phyloP scores from a whole-genome alignment of 2,797 vertebrate genomes.

The Enteromius anoplus region DNA sequence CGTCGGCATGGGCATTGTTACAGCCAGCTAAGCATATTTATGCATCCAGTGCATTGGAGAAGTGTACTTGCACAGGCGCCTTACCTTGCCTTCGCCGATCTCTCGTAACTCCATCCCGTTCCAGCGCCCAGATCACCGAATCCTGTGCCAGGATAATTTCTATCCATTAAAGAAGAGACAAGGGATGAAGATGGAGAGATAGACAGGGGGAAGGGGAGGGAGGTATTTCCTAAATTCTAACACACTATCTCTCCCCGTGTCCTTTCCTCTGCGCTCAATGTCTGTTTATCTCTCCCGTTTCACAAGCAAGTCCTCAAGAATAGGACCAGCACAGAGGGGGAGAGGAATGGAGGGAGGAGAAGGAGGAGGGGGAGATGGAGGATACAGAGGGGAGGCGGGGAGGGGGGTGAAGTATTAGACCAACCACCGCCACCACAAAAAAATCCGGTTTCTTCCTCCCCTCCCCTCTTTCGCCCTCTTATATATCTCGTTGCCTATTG shows the following conservation, averaged over 20 bases:
- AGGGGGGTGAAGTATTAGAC: slow-evolving; percentile 67
- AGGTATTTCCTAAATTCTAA: slow-evolving; percentile 70
- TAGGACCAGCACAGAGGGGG: slow-evolving; percentile 68
- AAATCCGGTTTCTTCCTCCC: slow-evolving; percentile 70
- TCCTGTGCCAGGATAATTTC: slow-evolving; percentile 80
- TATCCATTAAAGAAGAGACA: slow-evolving; percentile 79
- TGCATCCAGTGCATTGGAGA: slow-evolving; percentile 43
- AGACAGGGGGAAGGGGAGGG: slow-evolving; percentile 71
- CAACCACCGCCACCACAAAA: slow-evolving; percentile 73
- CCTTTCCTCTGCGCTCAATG: slow-evolving; percentile 67
- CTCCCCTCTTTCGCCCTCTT: slow-evolving; percentile 67
- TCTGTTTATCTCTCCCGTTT: slow-evolving; percentile 81
- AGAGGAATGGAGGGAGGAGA: slow-evolving; percentile 71
- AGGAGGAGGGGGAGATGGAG: slow-evolving; percentile 57
- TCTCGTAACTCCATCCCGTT: slow-evolving; percentile 82
- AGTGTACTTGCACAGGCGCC: slow-evolving; percentile 56
- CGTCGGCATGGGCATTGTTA: slow-evolving; percentile 69
- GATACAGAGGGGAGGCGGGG: slow-evolving; percentile 58
- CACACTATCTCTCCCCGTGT: slow-evolving; percentile 64
- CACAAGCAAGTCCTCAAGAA: slow-evolving; percentile 79
- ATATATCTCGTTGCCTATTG: slow-evolving; percentile 79
- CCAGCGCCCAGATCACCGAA: slow-evolving; percentile 81
- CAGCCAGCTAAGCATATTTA: slow-evolving; percentile 53
- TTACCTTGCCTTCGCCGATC: slow-evolving; percentile 82
- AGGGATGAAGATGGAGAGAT: slow-evolving; percentile 77